Evolutionary conservation across 2,888 invertebrate species (phyloP), one percentile per base, ranked within the genome.

Genomic region (Allophyes oxyacanthae): DNA sequence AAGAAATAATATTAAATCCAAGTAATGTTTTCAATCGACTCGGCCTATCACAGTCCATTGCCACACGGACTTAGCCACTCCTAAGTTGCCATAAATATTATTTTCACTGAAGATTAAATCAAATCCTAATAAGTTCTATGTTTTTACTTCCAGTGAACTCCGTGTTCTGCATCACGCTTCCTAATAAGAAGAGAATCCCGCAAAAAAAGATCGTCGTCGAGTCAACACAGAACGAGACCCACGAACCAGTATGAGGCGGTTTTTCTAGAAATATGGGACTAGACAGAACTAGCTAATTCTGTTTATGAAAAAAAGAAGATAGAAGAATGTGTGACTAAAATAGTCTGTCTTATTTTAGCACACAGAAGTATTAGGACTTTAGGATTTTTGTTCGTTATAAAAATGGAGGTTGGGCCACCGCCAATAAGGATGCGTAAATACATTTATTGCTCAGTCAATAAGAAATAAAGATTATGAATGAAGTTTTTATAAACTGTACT

Each of bases 201-300:
- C 64, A 81, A 7, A 83, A 80, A 50, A 79, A 79, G 32, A 74
- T 71, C 0, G 75, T 77, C 1, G 69, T 79, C 0, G 87, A 89
- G 44, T 82, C 88, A 0, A 77, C 85, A 0, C 79, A 88, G 34
- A 88, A 84, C 54, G 87, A 91, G 70, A 88, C 90, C 7, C 90
- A 92, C 67, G 91, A 91, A 73, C 90, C 92, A n/a, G 92, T 88
- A 84, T 92, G 91, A 92, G 79, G 54, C 59, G 50, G 50, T 36
- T 58, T 11, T 48, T 15, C 56, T 46, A 50, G 62, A 78, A 52
- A 46, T 50, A 56, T 43, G 51, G 64, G 53, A 60, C 48, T 65
- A 60, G 57, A 58, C 63, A 69, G 58, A 69, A 61, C 61, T 58
- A 61, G 44, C 42, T 51, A 52, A 55, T 59, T 58, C 58, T 70